phyloP scores from a whole-genome alignment of 2,113 vertebrate species.

The Lycocorax pyrrhopterus region DNA sequence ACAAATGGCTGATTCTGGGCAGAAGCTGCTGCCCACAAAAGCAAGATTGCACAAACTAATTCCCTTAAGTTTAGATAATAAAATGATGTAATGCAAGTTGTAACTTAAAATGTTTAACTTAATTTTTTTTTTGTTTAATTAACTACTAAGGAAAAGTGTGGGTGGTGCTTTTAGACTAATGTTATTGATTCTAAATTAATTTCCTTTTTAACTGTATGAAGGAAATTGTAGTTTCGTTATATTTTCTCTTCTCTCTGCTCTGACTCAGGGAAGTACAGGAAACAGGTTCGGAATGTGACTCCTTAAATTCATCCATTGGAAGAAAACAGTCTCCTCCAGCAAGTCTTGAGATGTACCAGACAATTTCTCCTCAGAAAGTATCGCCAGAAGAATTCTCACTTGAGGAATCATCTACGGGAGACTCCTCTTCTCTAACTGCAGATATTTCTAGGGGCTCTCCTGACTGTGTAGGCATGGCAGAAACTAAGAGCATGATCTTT shows the following conservation, averaged over 20 bases:
- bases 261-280: slow-evolving; percentile 85
- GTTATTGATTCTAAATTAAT: slow-evolving; percentile 1
- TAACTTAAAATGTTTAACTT: slow-evolving; percentile 20
- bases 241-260: slow-evolving; percentile 6
- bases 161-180: slow-evolving; percentile 32
- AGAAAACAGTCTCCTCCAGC: slow-evolving; percentile 83
- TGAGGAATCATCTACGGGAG: slow-evolving; percentile 79
- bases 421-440: slow-evolving; percentile 73
- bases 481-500: slow-evolving; percentile 88
- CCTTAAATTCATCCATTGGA: slow-evolving; percentile 83
- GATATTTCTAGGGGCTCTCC: slow-evolving; percentile 83
- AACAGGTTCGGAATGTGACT: slow-evolving; percentile 87
- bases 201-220: background rate
- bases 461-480: slow-evolving; percentile 83
- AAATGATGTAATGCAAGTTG: slow-evolving; percentile 13
- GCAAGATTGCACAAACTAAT: slow-evolving; percentile 5
- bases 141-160: slow-evolving; percentile 23
- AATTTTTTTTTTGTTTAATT: background rate
- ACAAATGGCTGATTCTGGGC: slow-evolving; percentile 19
- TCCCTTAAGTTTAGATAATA: slow-evolving; percentile 30
- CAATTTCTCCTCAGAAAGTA: slow-evolving; percentile 82
- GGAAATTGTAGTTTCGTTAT: background rate
- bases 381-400: slow-evolving; percentile 88
- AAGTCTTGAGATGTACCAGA: slow-evolving; percentile 79
- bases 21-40: background rate